A percentile compares a stretch with the other conserved stretches of the same genome.
These are phyloP conservation scores for Papilio xuthus DNA, from an alignment of 1,140 invertebrate genomes.

Conservation along the genomic window DNA sequence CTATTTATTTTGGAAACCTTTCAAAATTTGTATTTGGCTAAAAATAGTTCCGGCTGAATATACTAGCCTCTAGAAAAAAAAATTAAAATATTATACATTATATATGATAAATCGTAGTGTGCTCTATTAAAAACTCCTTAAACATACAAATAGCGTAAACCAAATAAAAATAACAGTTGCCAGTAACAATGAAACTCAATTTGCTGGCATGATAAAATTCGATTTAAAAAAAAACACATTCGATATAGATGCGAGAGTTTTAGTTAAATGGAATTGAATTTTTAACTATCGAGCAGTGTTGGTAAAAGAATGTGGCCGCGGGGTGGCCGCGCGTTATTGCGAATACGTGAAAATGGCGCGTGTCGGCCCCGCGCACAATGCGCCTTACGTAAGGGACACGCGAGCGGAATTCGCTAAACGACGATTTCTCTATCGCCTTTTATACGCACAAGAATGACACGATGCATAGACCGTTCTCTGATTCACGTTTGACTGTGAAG, in stretches of 20 bases:
- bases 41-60: too few relatives aligned
- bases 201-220: conserved; percentile 26
- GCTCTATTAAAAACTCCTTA: background rate
- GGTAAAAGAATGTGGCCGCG: conserved; percentile 53
- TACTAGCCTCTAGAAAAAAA: too few relatives aligned
- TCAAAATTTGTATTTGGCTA: too few relatives aligned
- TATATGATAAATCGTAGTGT: background rate
- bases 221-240: conserved; percentile 22
- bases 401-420: conserved; percentile 55
- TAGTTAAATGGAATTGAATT: conserved; percentile 40
- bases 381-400: conserved; percentile 57
- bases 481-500: background rate
- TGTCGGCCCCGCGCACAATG: conserved; percentile 55
- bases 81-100: too few relatives aligned
- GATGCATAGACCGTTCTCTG: conserved; percentile 54
- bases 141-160: background rate
- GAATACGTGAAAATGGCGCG: conserved; percentile 54
- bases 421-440: conserved; percentile 64
- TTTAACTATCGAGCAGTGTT: conserved; percentile 51
- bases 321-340: conserved; percentile 57
- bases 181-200: conserved; percentile 31
- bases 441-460: conserved; percentile 49
- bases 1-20: background rate
- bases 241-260: conserved; percentile 25
- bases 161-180: conserved; percentile 25